Conservation (phyloP, 2,797 vertebrate genomes). For the Crypturellus tataupa region DNA sequence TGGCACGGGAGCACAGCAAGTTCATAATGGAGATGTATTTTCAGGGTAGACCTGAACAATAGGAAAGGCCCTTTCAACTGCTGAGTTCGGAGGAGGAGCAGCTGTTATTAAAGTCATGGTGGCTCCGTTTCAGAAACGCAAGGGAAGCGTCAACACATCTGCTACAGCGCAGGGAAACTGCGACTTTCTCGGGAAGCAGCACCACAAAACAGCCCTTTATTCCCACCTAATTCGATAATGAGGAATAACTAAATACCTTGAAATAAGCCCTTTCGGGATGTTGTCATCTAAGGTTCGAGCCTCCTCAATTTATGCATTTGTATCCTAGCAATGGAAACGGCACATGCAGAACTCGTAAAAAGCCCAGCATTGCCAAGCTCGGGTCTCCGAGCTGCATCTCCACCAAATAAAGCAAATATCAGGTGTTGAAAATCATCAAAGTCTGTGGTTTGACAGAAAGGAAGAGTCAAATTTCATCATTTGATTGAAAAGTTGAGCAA, state of each 20-base stretch:
- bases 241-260: background rate
- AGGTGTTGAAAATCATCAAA: slow-evolving; percentile 26
- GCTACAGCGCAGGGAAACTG: background rate
- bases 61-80: slow-evolving; percentile 63
- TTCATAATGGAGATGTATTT: slow-evolving; percentile 63
- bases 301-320: background rate
- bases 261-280: background rate
- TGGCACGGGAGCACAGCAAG: slow-evolving; percentile 48
- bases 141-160: background rate
- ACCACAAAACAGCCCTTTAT: background rate
- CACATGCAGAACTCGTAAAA: background rate
- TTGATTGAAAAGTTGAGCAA: background rate
- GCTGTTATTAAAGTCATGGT: slow-evolving; percentile 68
- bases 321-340: background rate
- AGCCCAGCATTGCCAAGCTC: background rate
- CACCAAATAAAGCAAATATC: slow-evolving; percentile 25
- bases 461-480: slow-evolving; percentile 55
- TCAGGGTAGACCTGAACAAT: slow-evolving; percentile 70
- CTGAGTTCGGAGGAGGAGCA: slow-evolving; percentile 52
- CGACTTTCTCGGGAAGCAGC: background rate
- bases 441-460: slow-evolving; percentile 35
- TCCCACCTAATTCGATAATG: background rate
- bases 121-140: slow-evolving; percentile 40
- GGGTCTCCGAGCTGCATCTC: background rate
- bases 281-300: background rate